phyloP scores from a whole-genome alignment of 2,888 invertebrate genomes.

The Ctena decussata region DNA sequence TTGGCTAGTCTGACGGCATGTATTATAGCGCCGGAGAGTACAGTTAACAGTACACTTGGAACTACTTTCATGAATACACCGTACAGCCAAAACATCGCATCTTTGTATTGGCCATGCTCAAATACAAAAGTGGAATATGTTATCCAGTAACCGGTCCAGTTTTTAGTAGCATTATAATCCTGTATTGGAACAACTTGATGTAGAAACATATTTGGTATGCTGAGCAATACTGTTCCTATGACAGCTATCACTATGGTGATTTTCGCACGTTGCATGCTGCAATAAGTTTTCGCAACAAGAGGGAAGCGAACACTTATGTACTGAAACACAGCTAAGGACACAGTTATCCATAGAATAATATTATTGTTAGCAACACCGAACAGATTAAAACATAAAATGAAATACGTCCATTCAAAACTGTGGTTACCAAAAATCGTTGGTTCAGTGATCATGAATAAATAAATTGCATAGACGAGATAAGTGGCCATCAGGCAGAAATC shows the following conservation, averaged over 20 bases:
- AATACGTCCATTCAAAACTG: constrained; percentile 83
- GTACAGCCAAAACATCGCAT: constrained; percentile 95
- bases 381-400: constrained; percentile 82
- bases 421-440: constrained; percentile 71
- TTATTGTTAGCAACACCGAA: constrained; percentile 90
- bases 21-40: constrained; percentile 87
- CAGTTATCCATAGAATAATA: constrained; percentile 97
- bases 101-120: constrained; percentile 70
- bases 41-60: constrained; percentile 94
- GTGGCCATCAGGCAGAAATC: constrained; percentile 96
- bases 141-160: constrained; percentile 77
- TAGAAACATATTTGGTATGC: constrained; percentile 84
- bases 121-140: constrained; percentile 71
- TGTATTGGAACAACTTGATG: constrained; percentile 71
- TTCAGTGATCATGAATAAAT: constrained; percentile 77
- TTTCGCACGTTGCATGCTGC: constrained; percentile 81
- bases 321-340: constrained; percentile 97
- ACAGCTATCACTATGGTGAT: constrained; percentile 83
- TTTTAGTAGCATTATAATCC: neutral
- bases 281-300: constrained; percentile 80
- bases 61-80: constrained; percentile 97
- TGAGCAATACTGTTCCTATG: constrained; percentile 80
- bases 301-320: constrained; percentile 89
- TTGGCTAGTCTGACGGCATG: constrained; percentile 81
- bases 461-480: constrained; percentile 91